Percentiles rank a stretch among this genome's conserved stretches.
These are phyloP conservation scores for Sceliomorpha sp. DNA, from an alignment of 2,888 invertebrate species.

Conservation along the genomic window DNA sequence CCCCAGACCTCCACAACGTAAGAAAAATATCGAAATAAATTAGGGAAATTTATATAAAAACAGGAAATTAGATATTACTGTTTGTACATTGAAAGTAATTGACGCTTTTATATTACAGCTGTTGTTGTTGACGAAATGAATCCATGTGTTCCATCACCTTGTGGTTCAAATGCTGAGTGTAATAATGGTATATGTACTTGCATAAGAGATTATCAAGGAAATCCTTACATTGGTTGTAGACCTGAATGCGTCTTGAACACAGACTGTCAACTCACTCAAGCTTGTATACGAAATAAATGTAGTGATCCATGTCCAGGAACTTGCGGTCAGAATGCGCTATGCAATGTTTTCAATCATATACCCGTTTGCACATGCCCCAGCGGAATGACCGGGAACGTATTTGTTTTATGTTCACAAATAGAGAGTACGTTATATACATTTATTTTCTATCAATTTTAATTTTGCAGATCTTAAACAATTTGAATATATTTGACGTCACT, in stretches of 20 bases:
- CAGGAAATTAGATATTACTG: too few relatives aligned
- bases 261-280: conserved; percentile 83
- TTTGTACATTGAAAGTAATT: conserved; percentile 72
- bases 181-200: conserved; percentile 79
- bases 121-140: conserved; percentile 64
- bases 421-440: conserved; percentile 79
- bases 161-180: conserved; percentile 82
- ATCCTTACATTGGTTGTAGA: conserved; percentile 81
- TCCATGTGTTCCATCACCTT: conserved; percentile 86
- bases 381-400: conserved; percentile 86
- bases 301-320: conserved; percentile 84
- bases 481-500: too few relatives aligned
- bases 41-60: conserved; percentile 4
- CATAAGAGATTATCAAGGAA: conserved; percentile 78
- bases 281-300: conserved; percentile 84
- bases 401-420: conserved; percentile 83
- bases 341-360: conserved; percentile 83
- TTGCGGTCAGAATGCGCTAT: conserved; percentile 84
- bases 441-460: too few relatives aligned
- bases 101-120: conserved; percentile 34
- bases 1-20: conserved; percentile 26
- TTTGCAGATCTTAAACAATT: too few relatives aligned
- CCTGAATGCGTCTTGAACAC: conserved; percentile 84
- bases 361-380: conserved; percentile 84
- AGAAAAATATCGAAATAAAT: conserved; percentile 8